These are phyloP conservation scores for Lagorchestes hirsutus DNA, from an alignment of 2,797 vertebrate species.

Conservation along the genomic window DNA sequence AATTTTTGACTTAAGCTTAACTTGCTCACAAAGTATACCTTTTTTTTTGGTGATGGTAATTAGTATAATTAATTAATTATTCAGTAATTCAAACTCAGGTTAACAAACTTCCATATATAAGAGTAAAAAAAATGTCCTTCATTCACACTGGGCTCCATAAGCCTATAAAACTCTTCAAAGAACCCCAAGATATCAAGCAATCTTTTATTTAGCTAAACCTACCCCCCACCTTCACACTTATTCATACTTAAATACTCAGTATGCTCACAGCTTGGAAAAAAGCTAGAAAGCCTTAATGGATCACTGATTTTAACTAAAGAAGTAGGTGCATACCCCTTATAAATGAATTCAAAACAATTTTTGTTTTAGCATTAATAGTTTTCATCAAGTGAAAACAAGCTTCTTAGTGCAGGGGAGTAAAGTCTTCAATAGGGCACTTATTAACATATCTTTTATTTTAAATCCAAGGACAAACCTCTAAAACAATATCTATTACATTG, in stretches of 20 bases:
- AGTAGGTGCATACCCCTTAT: conserved; percentile 84
- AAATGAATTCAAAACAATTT: conserved; percentile 87
- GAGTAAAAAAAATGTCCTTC: conserved; percentile 86
- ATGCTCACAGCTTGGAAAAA: conserved; percentile 88
- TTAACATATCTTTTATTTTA: conserved; percentile 87
- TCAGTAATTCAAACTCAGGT: conserved; percentile 86
- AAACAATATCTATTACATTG: conserved; percentile 83
- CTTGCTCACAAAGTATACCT: conserved; percentile 76
- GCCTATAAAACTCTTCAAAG: conserved; percentile 92
- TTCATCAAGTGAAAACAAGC: conserved; percentile 85
- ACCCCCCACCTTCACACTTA: conserved; percentile 88
- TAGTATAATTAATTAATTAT: conserved; percentile 89
- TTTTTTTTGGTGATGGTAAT: conserved; percentile 83
- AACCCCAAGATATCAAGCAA: conserved; percentile 89
- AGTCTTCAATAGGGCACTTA: conserved; percentile 80
- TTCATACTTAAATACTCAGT: conserved; percentile 89
- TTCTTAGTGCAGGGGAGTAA: conserved; percentile 74
- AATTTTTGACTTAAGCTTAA: conserved; percentile 77
- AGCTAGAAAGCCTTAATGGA: conserved; percentile 88
- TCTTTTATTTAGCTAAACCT: conserved; percentile 90
- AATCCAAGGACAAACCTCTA: conserved; percentile 81
- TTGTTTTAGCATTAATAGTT: conserved; percentile 88
- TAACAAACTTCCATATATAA: conserved; percentile 87
- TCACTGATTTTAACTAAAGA: conserved; percentile 89
- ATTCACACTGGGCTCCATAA: conserved; percentile 88